Percentiles rank a stretch among this genome's conserved stretches.
Evolutionary conservation across 2,797 vertebrate species (phyloP).

Genomic region (Lacerta bilineata): DNA sequence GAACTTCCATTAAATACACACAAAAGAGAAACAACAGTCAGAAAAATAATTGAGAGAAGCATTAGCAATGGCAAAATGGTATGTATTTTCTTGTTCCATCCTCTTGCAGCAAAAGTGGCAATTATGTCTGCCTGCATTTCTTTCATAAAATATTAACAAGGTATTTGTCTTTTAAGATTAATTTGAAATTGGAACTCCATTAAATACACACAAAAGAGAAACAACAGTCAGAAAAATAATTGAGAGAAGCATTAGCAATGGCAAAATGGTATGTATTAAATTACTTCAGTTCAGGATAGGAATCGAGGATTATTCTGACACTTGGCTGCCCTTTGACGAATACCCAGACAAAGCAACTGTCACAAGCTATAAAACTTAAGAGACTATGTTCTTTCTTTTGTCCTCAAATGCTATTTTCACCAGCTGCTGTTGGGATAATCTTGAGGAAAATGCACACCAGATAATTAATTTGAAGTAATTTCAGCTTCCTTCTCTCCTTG

Average conservation of each 20-base stretch:
- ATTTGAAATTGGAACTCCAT: neutral
- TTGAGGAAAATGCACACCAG: neutral
- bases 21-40: neutral
- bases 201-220: neutral
- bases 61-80: neutral
- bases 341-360: constrained; percentile 15
- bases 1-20: neutral
- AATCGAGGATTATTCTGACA: neutral
- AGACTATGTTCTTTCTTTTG: neutral
- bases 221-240: neutral
- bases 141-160: neutral
- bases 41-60: neutral
- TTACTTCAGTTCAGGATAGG: neutral
- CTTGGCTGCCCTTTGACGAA: constrained; percentile 19
- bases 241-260: neutral
- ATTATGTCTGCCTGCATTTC: neutral
- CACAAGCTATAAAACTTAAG: constrained; percentile 8
- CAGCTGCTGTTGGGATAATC: neutral
- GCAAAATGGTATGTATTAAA: neutral
- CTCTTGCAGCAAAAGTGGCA: neutral
- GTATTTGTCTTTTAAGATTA: neutral
- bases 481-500: neutral
- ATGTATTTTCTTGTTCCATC: neutral
- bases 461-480: constrained; percentile 13
- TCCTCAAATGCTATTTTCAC: neutral